Percentiles rank a stretch among this genome's conserved stretches.
phyloP scores from a whole-genome alignment of 2,113 vertebrate genomes.

The Danio rerio region GRCz12tu NC_133187.1:40804501-40805000 shows the following conservation, averaged over 20 bases:
- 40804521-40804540: too few relatives aligned
- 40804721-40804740: conserved; percentile 81
- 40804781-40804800: conserved; percentile 79
- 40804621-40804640: not conserved
- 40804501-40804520: too few relatives aligned
- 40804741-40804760: conserved; percentile 80
- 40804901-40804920: conserved; percentile 48
- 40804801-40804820: conserved; percentile 75
- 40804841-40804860: conserved; percentile 88
- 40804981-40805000: too few relatives aligned
- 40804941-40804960: too few relatives aligned
- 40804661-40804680: not conserved
- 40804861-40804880: conserved; percentile 87
- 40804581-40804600: not conserved
- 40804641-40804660: not conserved
- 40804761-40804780: conserved; percentile 87
- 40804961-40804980: too few relatives aligned
- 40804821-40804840: conserved; percentile 90
- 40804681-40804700: conserved; percentile 79
- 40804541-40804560: too few relatives aligned
- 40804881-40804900: conserved; percentile 83
- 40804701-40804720: conserved; percentile 87
- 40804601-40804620: not conserved
- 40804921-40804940: too few relatives aligned
- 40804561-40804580: too few relatives aligned